Percentiles rank a stretch among this genome's conserved stretches.
Evolutionary conservation across 2,888 invertebrate genomes (phyloP).

Genomic region (Bhutanitis thaidina): DNA sequence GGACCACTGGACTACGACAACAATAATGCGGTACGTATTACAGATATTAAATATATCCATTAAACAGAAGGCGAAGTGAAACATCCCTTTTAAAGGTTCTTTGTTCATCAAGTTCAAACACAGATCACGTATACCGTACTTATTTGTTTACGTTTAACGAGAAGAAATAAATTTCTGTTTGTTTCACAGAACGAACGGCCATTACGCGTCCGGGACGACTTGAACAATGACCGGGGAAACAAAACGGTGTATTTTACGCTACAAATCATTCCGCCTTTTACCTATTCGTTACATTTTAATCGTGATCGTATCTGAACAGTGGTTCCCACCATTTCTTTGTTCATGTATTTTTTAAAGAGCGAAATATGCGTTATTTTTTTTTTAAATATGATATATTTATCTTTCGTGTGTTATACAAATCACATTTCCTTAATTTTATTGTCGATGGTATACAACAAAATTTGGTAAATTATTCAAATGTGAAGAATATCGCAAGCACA

Average conservation of each 20-base stretch:
- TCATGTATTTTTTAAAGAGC: background rate
- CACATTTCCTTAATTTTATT: too few relatives aligned
- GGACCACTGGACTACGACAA: too few relatives aligned
- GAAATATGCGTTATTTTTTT: too few relatives aligned
- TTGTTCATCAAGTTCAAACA: constrained; percentile 5
- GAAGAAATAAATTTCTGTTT: constrained; percentile 14
- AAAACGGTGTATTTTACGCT: constrained; percentile 13
- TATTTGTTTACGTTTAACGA: constrained; percentile 19
- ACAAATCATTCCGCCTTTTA: constrained; percentile 7
- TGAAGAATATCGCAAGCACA: too few relatives aligned
- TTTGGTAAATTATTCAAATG: too few relatives aligned
- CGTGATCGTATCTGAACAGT: constrained; percentile 24
- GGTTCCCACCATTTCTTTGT: constrained; percentile 30
- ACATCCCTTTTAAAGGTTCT: background rate
- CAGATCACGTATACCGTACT: constrained; percentile 1
- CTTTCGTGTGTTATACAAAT: too few relatives aligned
- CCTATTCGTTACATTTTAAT: constrained; percentile 24
- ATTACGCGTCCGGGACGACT: background rate
- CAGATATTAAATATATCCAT: too few relatives aligned
- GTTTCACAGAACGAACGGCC: constrained; percentile 12
- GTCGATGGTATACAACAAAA: too few relatives aligned
- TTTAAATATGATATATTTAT: too few relatives aligned
- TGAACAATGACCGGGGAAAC: constrained; percentile 10
- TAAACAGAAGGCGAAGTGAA: too few relatives aligned
- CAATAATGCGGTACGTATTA: too few relatives aligned